Evolutionary conservation across 2,113 vertebrate genomes (phyloP).

Genomic region (Cryptoleucopteryx plumbea): DNA sequence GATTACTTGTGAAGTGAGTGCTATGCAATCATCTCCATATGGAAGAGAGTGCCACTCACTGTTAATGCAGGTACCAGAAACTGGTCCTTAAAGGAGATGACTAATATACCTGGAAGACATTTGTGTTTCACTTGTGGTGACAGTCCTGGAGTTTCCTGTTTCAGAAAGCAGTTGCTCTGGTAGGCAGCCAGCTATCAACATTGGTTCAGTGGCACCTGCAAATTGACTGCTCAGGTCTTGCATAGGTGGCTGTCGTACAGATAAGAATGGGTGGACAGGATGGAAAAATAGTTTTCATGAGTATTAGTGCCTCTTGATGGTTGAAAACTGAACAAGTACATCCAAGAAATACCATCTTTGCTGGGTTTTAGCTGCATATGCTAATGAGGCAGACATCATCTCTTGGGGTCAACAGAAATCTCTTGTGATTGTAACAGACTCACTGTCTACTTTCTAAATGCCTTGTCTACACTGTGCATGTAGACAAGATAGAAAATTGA

Average conservation of each 20-base stretch:
- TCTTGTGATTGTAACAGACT: not conserved
- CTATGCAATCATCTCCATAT: not conserved
- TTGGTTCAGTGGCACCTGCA: not conserved
- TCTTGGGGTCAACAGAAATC: not conserved
- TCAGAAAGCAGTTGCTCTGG: not conserved
- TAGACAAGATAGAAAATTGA: conserved; percentile 31
- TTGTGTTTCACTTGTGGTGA: not conserved
- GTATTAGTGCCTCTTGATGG: not conserved
- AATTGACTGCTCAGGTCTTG: not conserved
- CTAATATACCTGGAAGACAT: not conserved
- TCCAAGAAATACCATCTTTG: not conserved
- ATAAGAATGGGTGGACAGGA: not conserved
- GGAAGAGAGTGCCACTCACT: not conserved
- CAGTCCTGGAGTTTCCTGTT: not conserved
- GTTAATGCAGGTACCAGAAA: not conserved
- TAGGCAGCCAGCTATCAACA: not conserved
- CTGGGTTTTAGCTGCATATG: not conserved
- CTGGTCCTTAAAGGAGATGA: not conserved
- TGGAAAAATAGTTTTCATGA: not conserved
- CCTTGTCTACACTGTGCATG: not conserved
- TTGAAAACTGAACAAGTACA: not conserved
- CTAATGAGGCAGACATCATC: not conserved
- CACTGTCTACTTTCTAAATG: not conserved
- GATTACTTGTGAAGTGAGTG: not conserved
- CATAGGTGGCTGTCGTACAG: not conserved